phyloP scores from a whole-genome alignment of 2,797 vertebrate species.

The Argentina silus region DNA sequence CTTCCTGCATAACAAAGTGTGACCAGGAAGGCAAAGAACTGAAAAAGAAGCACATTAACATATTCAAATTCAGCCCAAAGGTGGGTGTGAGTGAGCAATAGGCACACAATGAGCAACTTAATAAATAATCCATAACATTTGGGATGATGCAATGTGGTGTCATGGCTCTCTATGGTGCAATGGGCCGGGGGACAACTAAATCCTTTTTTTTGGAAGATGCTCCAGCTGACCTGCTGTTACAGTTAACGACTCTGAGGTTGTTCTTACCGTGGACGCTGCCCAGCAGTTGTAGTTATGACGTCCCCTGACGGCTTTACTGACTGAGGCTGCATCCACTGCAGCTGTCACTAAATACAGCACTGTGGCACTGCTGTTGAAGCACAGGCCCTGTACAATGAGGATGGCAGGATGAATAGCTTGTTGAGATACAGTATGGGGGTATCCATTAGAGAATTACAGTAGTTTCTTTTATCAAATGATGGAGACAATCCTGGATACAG shows the following conservation, averaged over 20 bases:
- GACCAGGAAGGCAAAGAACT: constrained; percentile 79
- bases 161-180: not conserved
- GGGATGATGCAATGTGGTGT: not conserved
- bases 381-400: constrained; percentile 75
- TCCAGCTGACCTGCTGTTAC: not conserved
- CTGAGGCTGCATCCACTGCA: constrained; percentile 78
- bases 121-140: not conserved
- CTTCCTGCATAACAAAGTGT: constrained; percentile 88
- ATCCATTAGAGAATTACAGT: no score
- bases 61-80: constrained; percentile 1
- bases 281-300: constrained; percentile 91
- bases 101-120: not conserved
- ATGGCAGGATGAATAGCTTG: constrained; percentile 17
- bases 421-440: constrained; percentile 11
- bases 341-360: constrained; percentile 86
- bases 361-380: constrained; percentile 84
- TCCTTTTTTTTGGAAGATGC: not conserved
- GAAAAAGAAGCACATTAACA: constrained; percentile 7
- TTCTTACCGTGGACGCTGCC: constrained; percentile 89
- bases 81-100: not conserved
- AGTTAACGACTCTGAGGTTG: not conserved
- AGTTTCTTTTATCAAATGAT: no score
- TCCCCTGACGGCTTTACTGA: constrained; percentile 75
- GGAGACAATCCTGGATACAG: no score
- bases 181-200: not conserved